These are phyloP conservation scores for Heliothis virescens DNA, from an alignment of 1,140 invertebrate species.

Conservation along the genomic window DNA sequence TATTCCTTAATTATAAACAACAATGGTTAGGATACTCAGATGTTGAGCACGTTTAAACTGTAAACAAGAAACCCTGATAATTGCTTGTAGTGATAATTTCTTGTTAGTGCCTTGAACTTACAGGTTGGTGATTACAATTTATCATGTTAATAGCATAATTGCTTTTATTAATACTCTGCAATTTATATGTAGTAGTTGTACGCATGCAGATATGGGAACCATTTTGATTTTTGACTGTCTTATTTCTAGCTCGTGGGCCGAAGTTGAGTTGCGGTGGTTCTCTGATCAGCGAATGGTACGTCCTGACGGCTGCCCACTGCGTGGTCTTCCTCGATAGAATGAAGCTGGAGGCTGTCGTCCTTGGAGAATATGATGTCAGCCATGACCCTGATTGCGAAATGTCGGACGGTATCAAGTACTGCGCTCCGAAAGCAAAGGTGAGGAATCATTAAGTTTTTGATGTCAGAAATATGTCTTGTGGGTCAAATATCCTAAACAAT, in stretches of 20 bases:
- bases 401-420: conserved; percentile 77
- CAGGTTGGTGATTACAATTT: no score
- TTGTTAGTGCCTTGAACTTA: no score
- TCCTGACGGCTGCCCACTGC: conserved; percentile 91
- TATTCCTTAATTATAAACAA: no score
- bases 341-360: conserved; percentile 83
- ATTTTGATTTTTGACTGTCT: no score
- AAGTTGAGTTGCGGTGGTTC: conserved; percentile 89
- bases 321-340: conserved; percentile 81
- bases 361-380: conserved; percentile 88
- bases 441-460: conserved; percentile 4
- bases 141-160: no score
- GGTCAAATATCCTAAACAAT: no score
- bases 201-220: no score
- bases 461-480: no score
- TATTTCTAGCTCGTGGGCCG: conserved; percentile 69
- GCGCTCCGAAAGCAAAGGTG: conserved; percentile 85
- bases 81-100: no score
- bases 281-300: conserved; percentile 88
- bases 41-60: not conserved
- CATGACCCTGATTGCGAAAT: conserved; percentile 88
- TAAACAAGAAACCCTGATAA: not conserved
- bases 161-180: no score
- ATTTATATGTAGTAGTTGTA: no score
- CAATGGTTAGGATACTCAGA: no score